Conservation (phyloP, 2,113 vertebrate species). For the Seriola rivoliana region DNA sequence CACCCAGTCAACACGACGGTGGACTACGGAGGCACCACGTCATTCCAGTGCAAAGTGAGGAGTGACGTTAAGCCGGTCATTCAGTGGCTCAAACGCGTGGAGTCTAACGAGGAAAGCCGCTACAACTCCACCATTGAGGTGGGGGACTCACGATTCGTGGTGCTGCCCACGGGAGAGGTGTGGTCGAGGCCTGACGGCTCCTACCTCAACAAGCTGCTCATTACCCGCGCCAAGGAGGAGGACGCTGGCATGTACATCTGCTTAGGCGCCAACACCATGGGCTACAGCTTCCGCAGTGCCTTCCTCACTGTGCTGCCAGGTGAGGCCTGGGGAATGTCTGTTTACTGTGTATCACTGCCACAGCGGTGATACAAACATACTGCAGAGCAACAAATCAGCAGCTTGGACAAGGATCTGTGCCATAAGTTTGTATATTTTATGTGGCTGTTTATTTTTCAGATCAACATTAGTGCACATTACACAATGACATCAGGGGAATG, state of each 20-base stretch:
- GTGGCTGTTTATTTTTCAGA: slow-evolving; percentile 12
- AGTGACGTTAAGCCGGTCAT: slow-evolving; percentile 99
- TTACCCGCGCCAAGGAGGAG: slow-evolving; percentile 94
- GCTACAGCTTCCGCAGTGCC: slow-evolving; percentile 97
- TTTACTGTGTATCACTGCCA: neutral
- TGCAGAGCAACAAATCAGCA: slow-evolving; percentile 2
- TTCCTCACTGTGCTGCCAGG: slow-evolving; percentile 96
- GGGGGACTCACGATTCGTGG: slow-evolving; percentile 95
- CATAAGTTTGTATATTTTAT: slow-evolving; percentile 9
- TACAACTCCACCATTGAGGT: slow-evolving; percentile 97
- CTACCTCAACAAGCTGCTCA: slow-evolving; percentile 99
- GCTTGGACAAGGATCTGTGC: slow-evolving; percentile 1
- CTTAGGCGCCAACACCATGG: slow-evolving; percentile 98
- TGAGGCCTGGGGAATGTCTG: slow-evolving; percentile 70
- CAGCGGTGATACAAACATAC: neutral
- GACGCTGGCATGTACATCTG: slow-evolving; percentile 99
- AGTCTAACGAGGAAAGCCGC: slow-evolving; percentile 91
- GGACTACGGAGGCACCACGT: slow-evolving; percentile 95
- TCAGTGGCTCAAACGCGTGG: slow-evolving; percentile 98
- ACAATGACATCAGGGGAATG: slow-evolving; percentile 2
- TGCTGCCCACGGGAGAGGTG: slow-evolving; percentile 96
- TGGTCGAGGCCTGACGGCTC: slow-evolving; percentile 97
- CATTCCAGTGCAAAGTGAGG: slow-evolving; percentile 98
- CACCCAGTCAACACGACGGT: slow-evolving; percentile 98
- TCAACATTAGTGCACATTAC: slow-evolving; percentile 1